Conservation (phyloP, 2,888 invertebrate species). For the Congeria kusceri region DNA sequence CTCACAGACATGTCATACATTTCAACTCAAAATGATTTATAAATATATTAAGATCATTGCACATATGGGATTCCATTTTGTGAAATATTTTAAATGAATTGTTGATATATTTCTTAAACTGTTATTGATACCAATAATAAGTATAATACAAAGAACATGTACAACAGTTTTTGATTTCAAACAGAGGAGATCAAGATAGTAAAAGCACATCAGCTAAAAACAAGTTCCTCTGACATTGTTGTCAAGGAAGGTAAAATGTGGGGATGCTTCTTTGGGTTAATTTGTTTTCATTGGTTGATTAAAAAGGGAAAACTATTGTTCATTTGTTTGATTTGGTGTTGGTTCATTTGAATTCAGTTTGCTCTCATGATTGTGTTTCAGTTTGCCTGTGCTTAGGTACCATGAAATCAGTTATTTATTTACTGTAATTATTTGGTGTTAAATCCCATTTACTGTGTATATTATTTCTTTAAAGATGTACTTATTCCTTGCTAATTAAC, state of each 20-base stretch:
- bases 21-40: too few species aligned
- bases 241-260: slow-evolving; percentile 30
- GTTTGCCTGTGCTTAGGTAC: too few species aligned
- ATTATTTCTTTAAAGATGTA: not conserved
- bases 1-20: too few species aligned
- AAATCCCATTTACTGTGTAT: not conserved
- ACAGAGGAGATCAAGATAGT: slow-evolving; percentile 26
- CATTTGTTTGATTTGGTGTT: not conserved
- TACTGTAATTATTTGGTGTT: not conserved
- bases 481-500: too few species aligned
- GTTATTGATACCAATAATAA: not conserved
- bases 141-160: not conserved
- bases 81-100: too few species aligned
- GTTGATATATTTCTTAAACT: too few species aligned
- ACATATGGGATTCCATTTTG: too few species aligned
- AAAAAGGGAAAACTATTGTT: not conserved
- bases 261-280: not conserved
- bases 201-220: slow-evolving; percentile 1
- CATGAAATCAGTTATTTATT: too few species aligned
- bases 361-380: too few species aligned
- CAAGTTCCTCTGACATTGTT: not conserved
- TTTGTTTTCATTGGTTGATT: too few species aligned
- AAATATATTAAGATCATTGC: too few species aligned
- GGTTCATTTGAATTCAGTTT: too few species aligned
- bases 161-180: not conserved